Conservation (phyloP, 2,888 invertebrate genomes). For the Hyalella azteca region DNA sequence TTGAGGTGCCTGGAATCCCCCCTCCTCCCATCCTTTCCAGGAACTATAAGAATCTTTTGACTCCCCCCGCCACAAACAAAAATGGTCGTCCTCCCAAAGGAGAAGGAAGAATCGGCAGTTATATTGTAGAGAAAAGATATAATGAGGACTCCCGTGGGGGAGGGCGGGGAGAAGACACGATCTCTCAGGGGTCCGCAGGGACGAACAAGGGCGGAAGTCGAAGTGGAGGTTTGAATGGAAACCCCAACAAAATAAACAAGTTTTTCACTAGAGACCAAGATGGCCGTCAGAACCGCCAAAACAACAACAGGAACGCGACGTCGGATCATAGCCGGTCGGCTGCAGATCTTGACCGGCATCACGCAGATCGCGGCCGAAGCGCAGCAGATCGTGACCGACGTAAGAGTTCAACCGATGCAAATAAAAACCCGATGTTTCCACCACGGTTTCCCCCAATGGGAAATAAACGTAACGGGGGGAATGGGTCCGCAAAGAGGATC, state of each 20-base stretch:
- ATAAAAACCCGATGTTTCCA: too few relatives aligned
- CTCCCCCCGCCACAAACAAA: not conserved
- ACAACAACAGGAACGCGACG: not conserved
- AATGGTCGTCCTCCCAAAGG: not conserved
- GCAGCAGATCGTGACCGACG: not conserved
- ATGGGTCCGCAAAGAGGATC: not conserved
- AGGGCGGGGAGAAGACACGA: not conserved
- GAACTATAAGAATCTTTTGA: constrained; percentile 1
- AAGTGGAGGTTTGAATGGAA: not conserved
- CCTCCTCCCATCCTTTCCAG: constrained; percentile 4
- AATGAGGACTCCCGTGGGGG: not conserved
- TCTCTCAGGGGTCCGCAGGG: not conserved
- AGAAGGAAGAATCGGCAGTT: constrained; percentile 23
- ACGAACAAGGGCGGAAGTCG: constrained; percentile 2
- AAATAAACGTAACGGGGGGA: constrained; percentile 15
- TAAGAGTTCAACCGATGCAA: too few relatives aligned
- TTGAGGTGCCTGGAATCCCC: constrained; percentile 22
- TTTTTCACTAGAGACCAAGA: not conserved
- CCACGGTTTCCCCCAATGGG: too few relatives aligned
- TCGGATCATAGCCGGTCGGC: constrained; percentile 29
- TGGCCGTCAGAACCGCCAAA: not conserved
- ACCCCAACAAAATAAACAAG: not conserved
- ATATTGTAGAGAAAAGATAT: constrained; percentile 5
- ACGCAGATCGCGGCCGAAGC: too few relatives aligned
- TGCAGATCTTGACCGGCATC: constrained; percentile 16